Percentiles rank a stretch among this genome's conserved stretches.
These are phyloP conservation scores for Rapana venosa DNA, from an alignment of 2,888 invertebrate genomes.

Conservation along the genomic window DNA sequence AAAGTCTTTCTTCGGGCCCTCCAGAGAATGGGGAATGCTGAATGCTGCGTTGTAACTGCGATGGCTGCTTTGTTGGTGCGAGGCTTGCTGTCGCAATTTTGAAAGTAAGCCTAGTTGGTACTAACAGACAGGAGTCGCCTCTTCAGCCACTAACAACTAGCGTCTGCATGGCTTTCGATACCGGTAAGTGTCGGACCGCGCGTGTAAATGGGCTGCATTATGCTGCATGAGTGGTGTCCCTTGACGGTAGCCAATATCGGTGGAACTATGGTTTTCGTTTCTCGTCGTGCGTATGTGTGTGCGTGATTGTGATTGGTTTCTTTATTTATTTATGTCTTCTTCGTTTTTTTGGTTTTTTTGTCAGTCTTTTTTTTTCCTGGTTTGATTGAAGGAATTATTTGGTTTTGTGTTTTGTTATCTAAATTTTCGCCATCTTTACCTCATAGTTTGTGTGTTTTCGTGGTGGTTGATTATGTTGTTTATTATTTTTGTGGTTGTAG, in stretches of 20 bases:
- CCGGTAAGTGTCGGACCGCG: neutral
- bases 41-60: neutral
- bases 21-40: neutral
- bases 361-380: neutral
- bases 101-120: too few relatives aligned
- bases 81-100: too few relatives aligned
- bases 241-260: neutral
- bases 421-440: neutral
- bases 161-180: neutral
- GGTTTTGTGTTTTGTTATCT: too few relatives aligned
- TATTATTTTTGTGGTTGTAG: neutral
- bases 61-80: too few relatives aligned
- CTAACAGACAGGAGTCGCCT: neutral
- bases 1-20: neutral
- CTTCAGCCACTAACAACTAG: neutral
- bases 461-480: neutral
- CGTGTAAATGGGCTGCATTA: neutral
- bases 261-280: constrained; percentile 29
- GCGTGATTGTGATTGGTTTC: neutral
- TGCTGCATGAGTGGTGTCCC: neutral
- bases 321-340: neutral
- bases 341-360: neutral
- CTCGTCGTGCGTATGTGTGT: neutral
- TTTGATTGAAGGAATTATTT: too few relatives aligned
- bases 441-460: neutral